These are phyloP conservation scores for Hyaena hyaena DNA, from an alignment of 2,113 vertebrate species.

Conservation along the genomic window DNA sequence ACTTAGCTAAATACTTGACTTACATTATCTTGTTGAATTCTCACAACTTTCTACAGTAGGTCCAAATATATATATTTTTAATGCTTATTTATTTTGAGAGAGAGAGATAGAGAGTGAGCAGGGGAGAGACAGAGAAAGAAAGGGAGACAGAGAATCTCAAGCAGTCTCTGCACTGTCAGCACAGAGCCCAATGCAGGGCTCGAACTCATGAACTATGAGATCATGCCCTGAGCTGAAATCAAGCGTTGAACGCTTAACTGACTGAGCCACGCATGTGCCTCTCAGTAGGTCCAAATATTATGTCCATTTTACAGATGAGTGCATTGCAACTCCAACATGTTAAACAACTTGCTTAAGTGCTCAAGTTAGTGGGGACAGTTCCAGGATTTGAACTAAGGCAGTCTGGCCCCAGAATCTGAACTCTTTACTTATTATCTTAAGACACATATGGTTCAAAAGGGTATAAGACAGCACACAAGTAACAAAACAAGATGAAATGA, in stretches of 20 bases:
- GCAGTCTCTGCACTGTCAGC: no score
- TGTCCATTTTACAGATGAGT: not conserved
- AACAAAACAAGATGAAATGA: not conserved
- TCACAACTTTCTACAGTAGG: not conserved
- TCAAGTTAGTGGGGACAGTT: not conserved
- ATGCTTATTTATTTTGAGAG: no score
- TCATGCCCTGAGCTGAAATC: no score
- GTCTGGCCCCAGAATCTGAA: conserved; percentile 16
- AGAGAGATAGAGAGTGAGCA: no score
- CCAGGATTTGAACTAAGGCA: not conserved
- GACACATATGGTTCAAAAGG: not conserved
- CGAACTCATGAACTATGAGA: no score
- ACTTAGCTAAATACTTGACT: conserved; percentile 16
- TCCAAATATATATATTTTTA: not conserved
- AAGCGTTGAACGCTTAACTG: no score
- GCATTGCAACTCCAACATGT: not conserved
- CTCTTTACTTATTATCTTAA: conserved; percentile 24
- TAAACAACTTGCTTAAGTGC: not conserved
- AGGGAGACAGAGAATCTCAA: no score
- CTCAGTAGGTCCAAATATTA: not conserved
- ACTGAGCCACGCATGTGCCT: no score
- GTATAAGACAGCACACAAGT: not conserved
- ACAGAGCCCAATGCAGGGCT: no score
- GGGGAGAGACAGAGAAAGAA: no score
- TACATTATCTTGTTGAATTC: not conserved